Percentiles rank a stretch among this genome's conserved stretches.
Evolutionary conservation across 2,797 vertebrate genomes (phyloP).

Genomic region (Poecile montanus): DNA sequence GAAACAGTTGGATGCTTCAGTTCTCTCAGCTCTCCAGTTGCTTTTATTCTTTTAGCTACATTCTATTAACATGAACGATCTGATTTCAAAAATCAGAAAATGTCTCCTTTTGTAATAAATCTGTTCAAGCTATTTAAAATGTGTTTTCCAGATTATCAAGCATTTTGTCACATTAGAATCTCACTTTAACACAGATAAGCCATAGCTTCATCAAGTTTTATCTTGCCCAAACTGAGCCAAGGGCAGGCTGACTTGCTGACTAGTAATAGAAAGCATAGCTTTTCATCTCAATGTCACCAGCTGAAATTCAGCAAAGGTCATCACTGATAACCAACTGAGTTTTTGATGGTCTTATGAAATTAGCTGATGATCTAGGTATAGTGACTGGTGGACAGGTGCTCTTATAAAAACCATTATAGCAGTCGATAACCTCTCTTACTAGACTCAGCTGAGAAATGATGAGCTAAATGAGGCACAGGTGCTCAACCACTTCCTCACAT

Average conservation of each 20-base stretch:
- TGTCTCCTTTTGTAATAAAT: constrained; percentile 21
- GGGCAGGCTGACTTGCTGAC: not conserved
- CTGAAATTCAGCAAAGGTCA: constrained; percentile 54
- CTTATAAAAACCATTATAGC: constrained; percentile 8
- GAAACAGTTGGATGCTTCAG: not conserved
- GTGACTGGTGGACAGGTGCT: not conserved
- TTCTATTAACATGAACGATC: constrained; percentile 14
- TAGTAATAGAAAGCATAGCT: not conserved
- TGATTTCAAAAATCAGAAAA: constrained; percentile 36
- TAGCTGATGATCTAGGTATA: constrained; percentile 4
- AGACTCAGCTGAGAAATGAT: not conserved
- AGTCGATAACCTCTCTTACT: not conserved
- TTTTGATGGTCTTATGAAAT: constrained; percentile 48
- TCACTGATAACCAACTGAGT: not conserved
- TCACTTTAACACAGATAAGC: constrained; percentile 6
- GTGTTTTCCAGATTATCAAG: constrained; percentile 43
- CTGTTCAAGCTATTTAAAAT: constrained; percentile 37
- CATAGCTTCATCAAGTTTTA: constrained; percentile 29
- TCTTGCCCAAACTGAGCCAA: constrained; percentile 9
- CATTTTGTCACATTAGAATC: constrained; percentile 15
- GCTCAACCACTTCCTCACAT: constrained; percentile 13
- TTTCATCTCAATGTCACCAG: constrained; percentile 6
- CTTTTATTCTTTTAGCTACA: constrained; percentile 19
- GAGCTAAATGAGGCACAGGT: not conserved
- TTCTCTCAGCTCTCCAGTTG: not conserved